A percentile compares a stretch with the other conserved stretches of the same genome.
These are phyloP conservation scores for Drosophila emarginata DNA, from an alignment of 2,888 invertebrate genomes.

Conservation along the genomic window DNA sequence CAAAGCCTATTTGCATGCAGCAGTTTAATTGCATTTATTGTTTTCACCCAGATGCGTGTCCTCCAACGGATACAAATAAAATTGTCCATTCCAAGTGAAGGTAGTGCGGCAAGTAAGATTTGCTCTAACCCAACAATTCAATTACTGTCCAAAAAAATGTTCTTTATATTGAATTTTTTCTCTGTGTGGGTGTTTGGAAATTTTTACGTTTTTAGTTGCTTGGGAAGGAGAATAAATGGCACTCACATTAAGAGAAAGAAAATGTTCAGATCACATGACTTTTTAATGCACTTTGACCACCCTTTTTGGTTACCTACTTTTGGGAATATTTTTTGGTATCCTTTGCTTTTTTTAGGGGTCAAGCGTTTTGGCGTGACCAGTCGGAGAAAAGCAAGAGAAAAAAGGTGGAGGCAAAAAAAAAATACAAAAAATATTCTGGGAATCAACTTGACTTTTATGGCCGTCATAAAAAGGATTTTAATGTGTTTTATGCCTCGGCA, in stretches of 20 bases:
- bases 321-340: neutral
- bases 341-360: conserved; percentile 40
- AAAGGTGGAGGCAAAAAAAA: neutral
- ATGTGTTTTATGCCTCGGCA: conserved; percentile 64
- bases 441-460: conserved; percentile 69
- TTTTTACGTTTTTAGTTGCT: neutral
- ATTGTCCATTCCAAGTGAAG: neutral
- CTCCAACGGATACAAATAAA: neutral
- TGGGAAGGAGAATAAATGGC: neutral
- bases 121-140: neutral
- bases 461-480: conserved; percentile 69
- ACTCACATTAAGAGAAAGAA: neutral
- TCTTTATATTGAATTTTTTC: neutral
- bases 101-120: neutral
- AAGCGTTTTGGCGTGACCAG: conserved; percentile 43
- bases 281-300: conserved; percentile 53
- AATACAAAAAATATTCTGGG: conserved; percentile 17
- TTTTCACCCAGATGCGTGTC: conserved; percentile 17
- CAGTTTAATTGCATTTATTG: conserved; percentile 65
- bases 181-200: neutral
- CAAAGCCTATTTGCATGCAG: conserved; percentile 44
- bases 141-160: neutral
- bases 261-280: conserved; percentile 42
- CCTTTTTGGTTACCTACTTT: conserved; percentile 28
- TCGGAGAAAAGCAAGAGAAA: neutral